Base-by-base conservation (phyloP, 2,113 vertebrate species). In the Geococcyx californianus region DNA sequence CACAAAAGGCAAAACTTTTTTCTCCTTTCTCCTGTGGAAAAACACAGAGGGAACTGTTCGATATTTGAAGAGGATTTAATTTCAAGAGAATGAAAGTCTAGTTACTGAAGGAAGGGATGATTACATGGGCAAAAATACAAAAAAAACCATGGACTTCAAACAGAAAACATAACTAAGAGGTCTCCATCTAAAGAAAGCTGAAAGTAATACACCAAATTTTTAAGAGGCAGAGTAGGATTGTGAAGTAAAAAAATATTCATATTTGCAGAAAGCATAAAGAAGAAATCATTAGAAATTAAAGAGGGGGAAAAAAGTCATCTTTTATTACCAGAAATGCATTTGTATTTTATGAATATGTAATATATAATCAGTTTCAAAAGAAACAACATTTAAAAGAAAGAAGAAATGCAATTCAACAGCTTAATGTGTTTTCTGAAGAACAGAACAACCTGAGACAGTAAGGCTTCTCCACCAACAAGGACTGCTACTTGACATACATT, bases 21-120 rank as follows among this genome's bases (percentile, higher is more conserved):
- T 54, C 33, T 85, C 26, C 16, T 66, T 83, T 63, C 25, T 76
- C 36, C 24, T 89, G 75, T 73, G 21, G 14, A 80, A 66, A 3
- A 69, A 28, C 20, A 56, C 51, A 64, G 29, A 79, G 24, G 11
- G 16, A 82, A 76, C 21, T 23, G 26, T 73, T 26, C 5, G 3
- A 66, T 73, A 90, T 58, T 66, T 83, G 85, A 85, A 72, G 38
- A 85, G 82, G 92, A 87, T 60, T 28, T 5, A 42, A 42, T 89
- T 94, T 66, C 19, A 92, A 58, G 55, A 72, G 31, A 60, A 82
- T 64, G 25, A 72, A 58, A 73, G 31, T 16, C 45, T 68, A 59
- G 24, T 26, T 84, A 58, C 38, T 49, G 58, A 92, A 88, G 45
- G 19, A 83, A 88, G 23, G n/a, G 8, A 45, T 24, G 13, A 52